Conservation (phyloP, 2,888 invertebrate species). For the Pegoplata infirma region DNA sequence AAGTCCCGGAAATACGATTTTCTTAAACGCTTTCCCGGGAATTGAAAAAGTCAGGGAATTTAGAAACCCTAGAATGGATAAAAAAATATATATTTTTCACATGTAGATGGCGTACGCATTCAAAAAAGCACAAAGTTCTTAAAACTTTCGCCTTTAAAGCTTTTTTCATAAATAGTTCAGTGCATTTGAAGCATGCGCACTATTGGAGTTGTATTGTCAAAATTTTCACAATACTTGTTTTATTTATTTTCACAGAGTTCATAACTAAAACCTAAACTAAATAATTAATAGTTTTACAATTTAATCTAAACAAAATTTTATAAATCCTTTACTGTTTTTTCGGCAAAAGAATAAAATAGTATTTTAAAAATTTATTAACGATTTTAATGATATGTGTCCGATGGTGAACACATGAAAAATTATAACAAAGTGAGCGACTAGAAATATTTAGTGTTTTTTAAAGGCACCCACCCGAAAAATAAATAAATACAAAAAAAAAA, state of each 20-base stretch:
- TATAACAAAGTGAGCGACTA: background rate
- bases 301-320: background rate
- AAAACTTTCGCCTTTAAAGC: constrained; percentile 24
- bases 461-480: background rate
- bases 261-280: constrained; percentile 14
- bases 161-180: constrained; percentile 12
- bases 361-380: background rate
- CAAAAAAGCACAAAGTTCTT: no score
- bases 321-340: background rate
- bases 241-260: constrained; percentile 52
- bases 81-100: no score
- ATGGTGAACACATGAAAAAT: background rate
- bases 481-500: constrained; percentile 1
- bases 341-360: background rate
- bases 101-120: no score
- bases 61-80: no score
- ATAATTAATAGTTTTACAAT: background rate
- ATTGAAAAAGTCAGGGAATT: no score
- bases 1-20: no score
- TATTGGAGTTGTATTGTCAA: constrained; percentile 21
- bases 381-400: background rate
- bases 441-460: background rate
- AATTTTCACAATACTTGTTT: constrained; percentile 42
- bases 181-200: constrained; percentile 36
- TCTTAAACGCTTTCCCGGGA: no score